Evolutionary conservation across 2,888 invertebrate species (phyloP), one percentile per base, ranked within the genome.

Genomic region (Microplitis manilae): DNA sequence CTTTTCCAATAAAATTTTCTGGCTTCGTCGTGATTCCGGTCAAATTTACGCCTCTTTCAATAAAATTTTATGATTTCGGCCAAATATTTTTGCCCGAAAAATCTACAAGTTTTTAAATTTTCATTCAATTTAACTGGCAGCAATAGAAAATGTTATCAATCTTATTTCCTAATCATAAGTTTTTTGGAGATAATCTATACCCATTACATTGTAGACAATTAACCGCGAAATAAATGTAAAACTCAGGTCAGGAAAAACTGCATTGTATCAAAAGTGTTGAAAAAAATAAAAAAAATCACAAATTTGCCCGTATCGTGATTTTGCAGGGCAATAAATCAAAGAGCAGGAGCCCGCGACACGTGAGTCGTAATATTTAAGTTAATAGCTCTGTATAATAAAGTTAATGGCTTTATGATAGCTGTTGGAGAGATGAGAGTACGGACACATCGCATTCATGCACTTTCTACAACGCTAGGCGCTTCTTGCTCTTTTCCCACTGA

Each of bases 351-450:
- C 84, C 84, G 87, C 87, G 89, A 88, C 89, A 89, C 89, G 89
- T 86, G 86, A 88, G 87, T 88, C 88, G 88, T 88, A 88, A 89
- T 88, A 89, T 87, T 88, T 88, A 87, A 89, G 87, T 89, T 89
- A 89, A 89, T 88, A 86, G 87, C 87, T 85, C 84, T 83, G 86
- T 87, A 87, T 87, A 89, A 89, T 89, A 90, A 89, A 90, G 86
- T 89, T 90, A 90, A 90, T 89, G 86, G 89, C 87, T 89, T 89
- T 86, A 88, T 86, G 87, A 88, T 88, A 87, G 87, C 86, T 84
- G 83, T 85, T 83, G 85, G 84, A 81, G 70, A 38, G 77, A 73
- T n/a, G 61, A 75, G 74, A 73, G 80, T 79, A 77, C 70, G 72
- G 78, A 77, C 75, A 75, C 77, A 78, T 80, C 77, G 74, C 73